These are phyloP conservation scores for Petaurus breviceps DNA, from an alignment of 2,113 vertebrate genomes.

Conservation along the genomic window DNA sequence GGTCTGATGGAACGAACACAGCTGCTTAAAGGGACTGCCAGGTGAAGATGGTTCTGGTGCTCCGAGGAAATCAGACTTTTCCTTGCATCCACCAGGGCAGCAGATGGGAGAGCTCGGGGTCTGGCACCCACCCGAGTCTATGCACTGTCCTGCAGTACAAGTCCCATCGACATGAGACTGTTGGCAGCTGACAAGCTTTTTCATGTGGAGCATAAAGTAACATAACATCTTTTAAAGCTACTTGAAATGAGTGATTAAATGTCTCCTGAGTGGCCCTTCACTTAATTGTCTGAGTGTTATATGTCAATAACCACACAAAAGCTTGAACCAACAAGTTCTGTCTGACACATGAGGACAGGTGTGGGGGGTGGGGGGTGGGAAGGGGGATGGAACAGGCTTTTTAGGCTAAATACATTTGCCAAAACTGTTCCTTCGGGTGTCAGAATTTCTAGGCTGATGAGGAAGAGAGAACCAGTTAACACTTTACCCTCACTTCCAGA, in stretches of 20 bases:
- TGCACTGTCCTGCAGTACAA: neutral
- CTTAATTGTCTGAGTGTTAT: neutral
- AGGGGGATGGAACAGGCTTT: neutral
- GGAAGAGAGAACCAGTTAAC: neutral
- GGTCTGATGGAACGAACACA: neutral
- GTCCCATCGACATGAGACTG: neutral
- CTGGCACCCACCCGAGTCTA: neutral
- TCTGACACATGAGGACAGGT: neutral
- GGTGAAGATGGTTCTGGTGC: neutral
- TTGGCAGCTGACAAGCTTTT: neutral
- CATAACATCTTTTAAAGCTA: conserved; percentile 16
- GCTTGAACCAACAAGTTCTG: neutral
- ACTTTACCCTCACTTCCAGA: neutral
- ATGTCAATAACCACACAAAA: neutral
- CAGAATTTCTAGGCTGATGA: neutral
- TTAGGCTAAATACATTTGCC: neutral
- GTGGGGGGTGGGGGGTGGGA: too few relatives aligned
- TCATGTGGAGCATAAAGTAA: conserved; percentile 4
- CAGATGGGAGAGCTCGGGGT: neutral
- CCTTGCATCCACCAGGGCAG: neutral
- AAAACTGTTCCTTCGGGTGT: too few relatives aligned
- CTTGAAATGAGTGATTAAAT: conserved; percentile 10
- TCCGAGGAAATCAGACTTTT: neutral
- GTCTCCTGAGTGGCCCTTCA: neutral
- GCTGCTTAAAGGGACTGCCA: neutral